A percentile compares a stretch with the other conserved stretches of the same genome.
Conservation (phyloP, 2,888 invertebrate species). For the Drosophila testacea region DNA sequence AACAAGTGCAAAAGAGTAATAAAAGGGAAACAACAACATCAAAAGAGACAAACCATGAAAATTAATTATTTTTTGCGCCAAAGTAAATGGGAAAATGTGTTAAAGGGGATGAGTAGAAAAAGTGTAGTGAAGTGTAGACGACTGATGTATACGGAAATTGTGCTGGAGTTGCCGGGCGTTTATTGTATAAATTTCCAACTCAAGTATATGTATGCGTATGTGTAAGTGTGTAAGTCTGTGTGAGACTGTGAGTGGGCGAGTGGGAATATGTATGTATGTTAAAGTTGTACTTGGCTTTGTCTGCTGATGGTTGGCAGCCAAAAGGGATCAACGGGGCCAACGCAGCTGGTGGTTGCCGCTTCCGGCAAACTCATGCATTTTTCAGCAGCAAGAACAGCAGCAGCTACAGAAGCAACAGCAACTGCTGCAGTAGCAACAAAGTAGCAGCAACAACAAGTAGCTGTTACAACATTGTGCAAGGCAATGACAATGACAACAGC, state of each 20-base stretch:
- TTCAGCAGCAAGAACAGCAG: slow-evolving; percentile 53
- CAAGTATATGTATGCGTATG: slow-evolving; percentile 1
- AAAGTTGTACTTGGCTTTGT: slow-evolving; percentile 35
- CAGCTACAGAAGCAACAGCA: slow-evolving; percentile 32
- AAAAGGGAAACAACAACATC: slow-evolving; percentile 16
- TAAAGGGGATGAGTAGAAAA: slow-evolving; percentile 49
- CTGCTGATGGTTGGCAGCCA: slow-evolving; percentile 47
- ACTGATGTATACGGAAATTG: slow-evolving; percentile 69
- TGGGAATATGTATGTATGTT: slow-evolving; percentile 4
- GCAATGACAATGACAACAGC: slow-evolving; percentile 60
- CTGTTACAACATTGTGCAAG: slow-evolving; percentile 55
- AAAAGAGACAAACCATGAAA: slow-evolving; percentile 60
- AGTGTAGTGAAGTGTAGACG: slow-evolving; percentile 58
- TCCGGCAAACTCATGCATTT: slow-evolving; percentile 71
- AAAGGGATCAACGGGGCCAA: slow-evolving; percentile 55
- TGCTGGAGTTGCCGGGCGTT: slow-evolving; percentile 50
- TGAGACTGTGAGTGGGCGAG: neutral
- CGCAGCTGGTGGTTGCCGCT: slow-evolving; percentile 66
- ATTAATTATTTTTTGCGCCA: slow-evolving; percentile 71
- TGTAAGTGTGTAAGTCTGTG: neutral
- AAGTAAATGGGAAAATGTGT: slow-evolving; percentile 45
- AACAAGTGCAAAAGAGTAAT: slow-evolving; percentile 17
- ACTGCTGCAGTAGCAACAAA: slow-evolving; percentile 29
- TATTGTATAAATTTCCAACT: slow-evolving; percentile 64
- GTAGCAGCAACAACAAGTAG: slow-evolving; percentile 44